These are phyloP conservation scores for Drosophila leonis DNA, from an alignment of 2,888 invertebrate genomes.

Conservation along the genomic window DNA sequence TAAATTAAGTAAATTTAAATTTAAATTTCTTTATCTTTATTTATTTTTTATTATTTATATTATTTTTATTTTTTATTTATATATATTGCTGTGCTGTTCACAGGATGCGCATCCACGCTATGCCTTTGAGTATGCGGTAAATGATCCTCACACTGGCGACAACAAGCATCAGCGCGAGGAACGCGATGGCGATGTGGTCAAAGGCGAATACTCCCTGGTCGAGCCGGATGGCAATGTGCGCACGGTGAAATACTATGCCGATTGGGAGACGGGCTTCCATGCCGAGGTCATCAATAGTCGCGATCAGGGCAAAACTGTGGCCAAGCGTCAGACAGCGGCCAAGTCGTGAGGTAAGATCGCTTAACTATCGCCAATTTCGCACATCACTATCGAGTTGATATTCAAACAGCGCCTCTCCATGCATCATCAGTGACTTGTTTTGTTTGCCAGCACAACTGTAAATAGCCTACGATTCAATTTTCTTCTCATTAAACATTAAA, in stretches of 20 bases:
- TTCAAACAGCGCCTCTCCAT: slow-evolving; percentile 9
- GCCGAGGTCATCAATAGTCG: slow-evolving; percentile 90
- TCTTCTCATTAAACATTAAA: slow-evolving; percentile 76
- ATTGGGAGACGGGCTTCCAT: slow-evolving; percentile 92
- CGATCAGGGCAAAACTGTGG: slow-evolving; percentile 85
- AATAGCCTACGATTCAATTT: slow-evolving; percentile 73
- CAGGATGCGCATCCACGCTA: slow-evolving; percentile 90
- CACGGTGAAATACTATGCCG: slow-evolving; percentile 91
- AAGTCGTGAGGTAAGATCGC: slow-evolving; percentile 60
- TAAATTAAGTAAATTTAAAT: too few relatives aligned
- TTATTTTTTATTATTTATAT: too few relatives aligned
- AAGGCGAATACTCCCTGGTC: slow-evolving; percentile 89
- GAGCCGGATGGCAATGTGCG: slow-evolving; percentile 92
- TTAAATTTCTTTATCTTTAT: too few relatives aligned
- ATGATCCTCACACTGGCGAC: slow-evolving; percentile 91
- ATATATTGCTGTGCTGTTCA: too few relatives aligned
- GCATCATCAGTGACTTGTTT: slow-evolving; percentile 34
- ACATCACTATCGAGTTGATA: neutral
- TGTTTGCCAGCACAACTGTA: slow-evolving; percentile 71
- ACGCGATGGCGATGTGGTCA: slow-evolving; percentile 90
- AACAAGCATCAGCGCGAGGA: slow-evolving; percentile 91
- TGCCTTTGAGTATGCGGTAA: slow-evolving; percentile 90
- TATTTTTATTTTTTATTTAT: too few relatives aligned
- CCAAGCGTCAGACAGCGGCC: slow-evolving; percentile 78
- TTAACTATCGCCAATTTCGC: neutral